Conservation (phyloP, 2,888 invertebrate genomes). For the Agonum fuliginosum region DNA sequence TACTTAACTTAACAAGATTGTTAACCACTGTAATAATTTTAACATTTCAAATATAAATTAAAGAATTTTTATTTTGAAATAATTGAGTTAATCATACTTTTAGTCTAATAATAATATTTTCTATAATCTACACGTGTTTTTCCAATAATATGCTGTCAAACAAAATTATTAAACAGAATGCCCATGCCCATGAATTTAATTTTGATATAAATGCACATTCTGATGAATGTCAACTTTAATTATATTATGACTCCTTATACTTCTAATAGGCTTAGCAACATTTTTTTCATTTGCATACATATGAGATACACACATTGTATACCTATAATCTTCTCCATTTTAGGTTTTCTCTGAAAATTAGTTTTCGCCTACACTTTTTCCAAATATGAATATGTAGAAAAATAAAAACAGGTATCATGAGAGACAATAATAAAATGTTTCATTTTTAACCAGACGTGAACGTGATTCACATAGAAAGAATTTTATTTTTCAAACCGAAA, state of each 20-base stretch:
- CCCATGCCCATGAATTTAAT: background rate
- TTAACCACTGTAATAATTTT: no score
- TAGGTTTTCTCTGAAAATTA: slow-evolving; percentile 17
- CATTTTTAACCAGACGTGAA: background rate
- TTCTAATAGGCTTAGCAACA: slow-evolving; percentile 10
- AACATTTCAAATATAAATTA: no score
- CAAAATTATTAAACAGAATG: background rate
- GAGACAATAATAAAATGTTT: slow-evolving; percentile 11
- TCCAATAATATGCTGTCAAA: background rate
- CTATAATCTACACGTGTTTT: background rate
- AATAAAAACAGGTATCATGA: background rate
- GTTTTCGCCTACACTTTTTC: slow-evolving; percentile 6
- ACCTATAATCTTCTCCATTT: slow-evolving; percentile 36
- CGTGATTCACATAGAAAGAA: background rate
- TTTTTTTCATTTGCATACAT: slow-evolving; percentile 39
- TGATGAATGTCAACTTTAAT: slow-evolving; percentile 19
- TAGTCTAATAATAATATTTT: background rate
- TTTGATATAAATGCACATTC: background rate
- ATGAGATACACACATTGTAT: background rate
- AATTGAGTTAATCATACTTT: no score
- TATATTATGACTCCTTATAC: background rate
- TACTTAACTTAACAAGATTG: no score
- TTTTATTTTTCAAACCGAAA: slow-evolving; percentile 13
- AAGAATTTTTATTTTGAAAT: no score
- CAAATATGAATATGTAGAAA: slow-evolving; percentile 1